Percentiles rank a stretch among this genome's conserved stretches.
These are phyloP conservation scores for Paelopatides confundens DNA, from an alignment of 53 echinoderm and acorn worm species.

Conservation along the genomic window DNA sequence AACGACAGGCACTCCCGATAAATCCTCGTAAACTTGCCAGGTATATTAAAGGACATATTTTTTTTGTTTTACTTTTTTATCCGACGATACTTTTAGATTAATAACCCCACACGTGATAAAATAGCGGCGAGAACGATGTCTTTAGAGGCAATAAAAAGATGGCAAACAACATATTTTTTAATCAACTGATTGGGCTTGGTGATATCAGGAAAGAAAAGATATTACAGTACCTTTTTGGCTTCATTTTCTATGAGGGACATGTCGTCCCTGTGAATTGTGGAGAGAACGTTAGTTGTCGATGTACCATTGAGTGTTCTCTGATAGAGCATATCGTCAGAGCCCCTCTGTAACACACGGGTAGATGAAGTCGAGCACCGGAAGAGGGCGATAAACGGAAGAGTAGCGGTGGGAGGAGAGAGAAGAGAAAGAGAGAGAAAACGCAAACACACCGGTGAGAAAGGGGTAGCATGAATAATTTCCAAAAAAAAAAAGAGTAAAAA, in stretches of 20 bases:
- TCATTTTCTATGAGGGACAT: slow-evolving; percentile 85
- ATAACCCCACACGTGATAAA: background rate
- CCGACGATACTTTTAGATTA: background rate
- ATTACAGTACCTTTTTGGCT: slow-evolving; percentile 84
- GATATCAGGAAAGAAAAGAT: background rate
- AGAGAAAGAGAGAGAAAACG: slow-evolving; percentile 67
- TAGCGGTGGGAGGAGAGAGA: slow-evolving; percentile 63
- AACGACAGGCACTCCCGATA: background rate
- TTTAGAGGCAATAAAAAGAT: slow-evolving; percentile 3
- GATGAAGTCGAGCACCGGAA: slow-evolving; percentile 31
- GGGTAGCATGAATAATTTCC: slow-evolving; percentile 62
- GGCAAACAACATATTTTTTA: slow-evolving; percentile 6
- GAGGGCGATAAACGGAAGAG: slow-evolving; percentile 64
- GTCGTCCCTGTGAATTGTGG: slow-evolving; percentile 72
- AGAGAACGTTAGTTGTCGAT: slow-evolving; percentile 76
- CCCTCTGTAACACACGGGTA: slow-evolving; percentile 70
- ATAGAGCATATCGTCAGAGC: slow-evolving; percentile 75
- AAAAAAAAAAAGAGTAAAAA: slow-evolving; percentile 29
- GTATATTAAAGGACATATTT: background rate
- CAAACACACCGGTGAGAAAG: slow-evolving; percentile 57
- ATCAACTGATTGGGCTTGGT: background rate
- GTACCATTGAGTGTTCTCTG: slow-evolving; percentile 69
- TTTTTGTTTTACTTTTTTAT: background rate
- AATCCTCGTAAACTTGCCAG: background rate
- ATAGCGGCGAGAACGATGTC: background rate